phyloP scores from a whole-genome alignment of 2,888 invertebrate species.

The Gymnoscelis rufifasciata region DNA sequence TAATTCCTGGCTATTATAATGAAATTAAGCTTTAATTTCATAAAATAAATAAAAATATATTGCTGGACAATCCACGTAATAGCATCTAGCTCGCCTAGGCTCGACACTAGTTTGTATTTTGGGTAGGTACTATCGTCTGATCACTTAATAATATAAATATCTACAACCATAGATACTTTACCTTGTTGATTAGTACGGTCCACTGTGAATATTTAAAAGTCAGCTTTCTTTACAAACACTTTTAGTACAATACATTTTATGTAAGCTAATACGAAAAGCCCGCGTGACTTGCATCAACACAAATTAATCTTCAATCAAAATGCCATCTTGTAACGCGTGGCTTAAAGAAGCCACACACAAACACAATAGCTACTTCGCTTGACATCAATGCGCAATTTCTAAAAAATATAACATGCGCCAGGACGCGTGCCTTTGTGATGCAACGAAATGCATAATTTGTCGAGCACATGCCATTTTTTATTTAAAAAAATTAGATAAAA shows the following conservation, averaged over 20 bases:
- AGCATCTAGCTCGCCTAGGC: too few relatives aligned
- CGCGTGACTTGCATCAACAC: slow-evolving; percentile 5
- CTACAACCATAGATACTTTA: too few relatives aligned
- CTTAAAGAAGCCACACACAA: slow-evolving; percentile 50
- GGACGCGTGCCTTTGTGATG: slow-evolving; percentile 62
- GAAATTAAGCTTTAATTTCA: too few relatives aligned
- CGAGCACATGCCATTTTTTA: slow-evolving; percentile 73
- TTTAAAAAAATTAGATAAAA: slow-evolving; percentile 51
- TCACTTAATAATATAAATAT: too few relatives aligned
- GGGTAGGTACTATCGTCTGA: too few relatives aligned
- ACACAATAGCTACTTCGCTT: slow-evolving; percentile 54
- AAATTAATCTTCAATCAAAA: slow-evolving; percentile 28
- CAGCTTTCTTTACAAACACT: too few relatives aligned
- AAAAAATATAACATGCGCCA: slow-evolving; percentile 51
- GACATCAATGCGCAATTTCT: slow-evolving; percentile 63
- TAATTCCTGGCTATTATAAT: too few relatives aligned
- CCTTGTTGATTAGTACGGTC: too few relatives aligned
- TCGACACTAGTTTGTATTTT: too few relatives aligned
- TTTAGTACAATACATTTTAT: background rate
- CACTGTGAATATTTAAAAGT: too few relatives aligned
- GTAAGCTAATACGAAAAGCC: slow-evolving; percentile 21
- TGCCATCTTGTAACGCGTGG: slow-evolving; percentile 36
- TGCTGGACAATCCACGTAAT: too few relatives aligned
- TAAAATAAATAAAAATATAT: too few relatives aligned
- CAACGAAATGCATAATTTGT: slow-evolving; percentile 75